A percentile compares a stretch with the other conserved stretches of the same genome.
phyloP scores from a whole-genome alignment of 92 coral and sea anemone species.

The Scolanthus callimorphus region DNA sequence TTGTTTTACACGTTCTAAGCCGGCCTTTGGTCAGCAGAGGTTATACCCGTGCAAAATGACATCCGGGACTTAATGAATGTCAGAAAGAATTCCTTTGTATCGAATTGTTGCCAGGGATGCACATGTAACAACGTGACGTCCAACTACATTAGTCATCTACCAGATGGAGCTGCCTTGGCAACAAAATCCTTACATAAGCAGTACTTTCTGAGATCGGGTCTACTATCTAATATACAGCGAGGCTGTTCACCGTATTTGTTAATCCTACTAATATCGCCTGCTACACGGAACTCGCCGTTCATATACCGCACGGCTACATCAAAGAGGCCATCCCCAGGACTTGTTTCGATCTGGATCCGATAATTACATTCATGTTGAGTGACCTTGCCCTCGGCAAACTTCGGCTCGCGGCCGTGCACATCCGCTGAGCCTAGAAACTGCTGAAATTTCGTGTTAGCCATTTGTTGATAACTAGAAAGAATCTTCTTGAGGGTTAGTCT shows the following conservation, averaged over 20 bases:
- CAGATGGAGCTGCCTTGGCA: not conserved
- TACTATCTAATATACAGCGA: slow-evolving; percentile 63
- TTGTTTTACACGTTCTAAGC: too few species aligned
- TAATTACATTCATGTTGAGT: slow-evolving; percentile 63
- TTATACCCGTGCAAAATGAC: too few species aligned
- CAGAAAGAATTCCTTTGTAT: too few species aligned
- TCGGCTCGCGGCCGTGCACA: slow-evolving; percentile 77
- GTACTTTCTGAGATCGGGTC: slow-evolving; percentile 78
- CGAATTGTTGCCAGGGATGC: too few species aligned
- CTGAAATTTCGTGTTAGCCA: slow-evolving; percentile 59
- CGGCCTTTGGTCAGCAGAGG: too few species aligned
- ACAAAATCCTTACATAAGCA: slow-evolving; percentile 65
- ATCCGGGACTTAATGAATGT: too few species aligned
- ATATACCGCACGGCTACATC: slow-evolving; percentile 65
- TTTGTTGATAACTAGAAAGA: slow-evolving; percentile 66
- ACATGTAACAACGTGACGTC: too few species aligned
- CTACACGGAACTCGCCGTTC: slow-evolving; percentile 44
- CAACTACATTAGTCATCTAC: too few species aligned
- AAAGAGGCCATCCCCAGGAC: slow-evolving; percentile 79
- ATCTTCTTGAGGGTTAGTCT: slow-evolving; percentile 54
- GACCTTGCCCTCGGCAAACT: slow-evolving; percentile 43
- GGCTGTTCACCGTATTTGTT: slow-evolving; percentile 88
- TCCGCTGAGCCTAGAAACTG: slow-evolving; percentile 75
- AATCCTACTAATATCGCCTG: slow-evolving; percentile 80
- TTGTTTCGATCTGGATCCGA: slow-evolving; percentile 61